A percentile compares a stretch with the other conserved stretches of the same genome.
These are phyloP conservation scores for Pagetopsis macropterus DNA, from an alignment of 2,797 vertebrate genomes.

Conservation along the genomic window DNA sequence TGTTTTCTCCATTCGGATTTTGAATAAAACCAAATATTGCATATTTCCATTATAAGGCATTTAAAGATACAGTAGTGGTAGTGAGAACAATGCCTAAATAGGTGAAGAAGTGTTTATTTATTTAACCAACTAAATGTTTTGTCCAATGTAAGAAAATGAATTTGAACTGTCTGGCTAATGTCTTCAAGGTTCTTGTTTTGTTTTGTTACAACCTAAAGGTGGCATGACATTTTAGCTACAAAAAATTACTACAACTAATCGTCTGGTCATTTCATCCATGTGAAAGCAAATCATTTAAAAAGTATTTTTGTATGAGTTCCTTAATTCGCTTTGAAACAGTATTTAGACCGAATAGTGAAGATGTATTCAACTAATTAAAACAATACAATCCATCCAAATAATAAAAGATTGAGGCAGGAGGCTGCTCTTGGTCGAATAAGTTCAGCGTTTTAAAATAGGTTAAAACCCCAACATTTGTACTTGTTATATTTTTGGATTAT, in stretches of 20 bases:
- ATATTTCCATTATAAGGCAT: too few relatives aligned
- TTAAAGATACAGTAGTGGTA: too few relatives aligned
- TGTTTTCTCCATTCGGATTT: too few relatives aligned
- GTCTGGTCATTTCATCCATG: not conserved
- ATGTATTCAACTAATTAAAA: not conserved
- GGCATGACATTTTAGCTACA: too few relatives aligned
- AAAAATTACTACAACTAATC: not conserved
- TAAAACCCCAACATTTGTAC: not conserved
- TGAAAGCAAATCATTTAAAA: slow-evolving; percentile 3
- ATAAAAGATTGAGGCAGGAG: not conserved
- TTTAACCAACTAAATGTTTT: not conserved
- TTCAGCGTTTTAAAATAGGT: not conserved
- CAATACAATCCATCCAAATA: not conserved
- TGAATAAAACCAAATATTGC: too few relatives aligned
- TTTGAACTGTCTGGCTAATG: too few relatives aligned
- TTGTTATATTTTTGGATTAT: not conserved
- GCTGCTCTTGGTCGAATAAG: not conserved
- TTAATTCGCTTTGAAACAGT: not conserved
- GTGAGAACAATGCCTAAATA: too few relatives aligned
- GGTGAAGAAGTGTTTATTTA: too few relatives aligned
- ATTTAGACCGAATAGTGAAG: not conserved
- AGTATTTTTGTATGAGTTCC: not conserved
- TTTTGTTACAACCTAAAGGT: not conserved
- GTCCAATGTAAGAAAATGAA: too few relatives aligned
- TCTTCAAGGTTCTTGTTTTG: not conserved